phyloP scores from a whole-genome alignment of 2,113 vertebrate species.

The Elgaria multicarinata region DNA sequence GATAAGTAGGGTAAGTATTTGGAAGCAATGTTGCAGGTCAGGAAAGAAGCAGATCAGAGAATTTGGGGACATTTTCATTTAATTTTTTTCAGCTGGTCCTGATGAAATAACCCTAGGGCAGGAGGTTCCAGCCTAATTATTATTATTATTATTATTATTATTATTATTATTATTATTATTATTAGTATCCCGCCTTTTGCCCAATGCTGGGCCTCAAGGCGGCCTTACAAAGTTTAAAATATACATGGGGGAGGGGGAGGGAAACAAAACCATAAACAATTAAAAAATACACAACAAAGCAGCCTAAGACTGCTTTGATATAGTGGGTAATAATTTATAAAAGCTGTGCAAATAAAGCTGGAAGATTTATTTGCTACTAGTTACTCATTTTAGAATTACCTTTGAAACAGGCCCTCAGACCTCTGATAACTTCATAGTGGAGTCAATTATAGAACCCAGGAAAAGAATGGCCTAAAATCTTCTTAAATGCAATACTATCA shows the following conservation, averaged over 20 bases:
- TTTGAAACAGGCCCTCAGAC: not conserved
- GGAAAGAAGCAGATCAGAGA: not conserved
- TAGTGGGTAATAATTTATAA: not conserved
- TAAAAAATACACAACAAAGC: too few species aligned
- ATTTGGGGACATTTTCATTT: not conserved
- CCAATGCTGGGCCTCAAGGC: too few species aligned
- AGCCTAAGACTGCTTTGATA: not conserved
- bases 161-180: too few species aligned
- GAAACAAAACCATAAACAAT: too few species aligned
- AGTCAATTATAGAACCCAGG: not conserved
- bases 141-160: too few species aligned
- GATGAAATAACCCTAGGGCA: not conserved
- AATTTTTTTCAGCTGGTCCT: not conserved
- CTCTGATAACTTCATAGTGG: not conserved
- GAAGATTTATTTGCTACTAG: not conserved
- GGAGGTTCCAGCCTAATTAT: too few species aligned
- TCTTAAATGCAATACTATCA: not conserved
- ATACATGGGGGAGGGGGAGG: too few species aligned
- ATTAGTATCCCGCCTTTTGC: too few species aligned
- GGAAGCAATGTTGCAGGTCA: not conserved
- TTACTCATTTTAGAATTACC: not conserved
- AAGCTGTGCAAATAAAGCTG: not conserved
- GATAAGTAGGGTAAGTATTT: not conserved
- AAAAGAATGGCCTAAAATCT: not conserved
- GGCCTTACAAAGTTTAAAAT: too few species aligned